Conservation (phyloP, 2,113 vertebrate species). For the Thalassoma bifasciatum region DNA sequence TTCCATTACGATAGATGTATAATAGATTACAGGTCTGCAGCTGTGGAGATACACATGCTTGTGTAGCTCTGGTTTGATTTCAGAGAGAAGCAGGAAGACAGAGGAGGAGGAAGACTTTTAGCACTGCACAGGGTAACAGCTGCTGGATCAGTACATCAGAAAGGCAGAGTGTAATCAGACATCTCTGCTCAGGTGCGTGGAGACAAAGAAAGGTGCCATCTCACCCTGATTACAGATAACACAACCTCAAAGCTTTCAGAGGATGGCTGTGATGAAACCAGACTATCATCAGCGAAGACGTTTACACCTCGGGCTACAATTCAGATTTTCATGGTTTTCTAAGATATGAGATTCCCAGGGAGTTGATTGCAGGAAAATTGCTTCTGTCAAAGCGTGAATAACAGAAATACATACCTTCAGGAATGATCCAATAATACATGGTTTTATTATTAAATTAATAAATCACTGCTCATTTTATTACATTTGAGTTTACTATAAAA, state of each 20-base stretch:
- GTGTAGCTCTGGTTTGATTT: conserved; percentile 31
- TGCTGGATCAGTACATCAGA: conserved; percentile 67
- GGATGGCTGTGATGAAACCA: conserved; percentile 48
- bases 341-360: not conserved
- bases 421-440: not conserved
- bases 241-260: conserved; percentile 65
- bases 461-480: not conserved
- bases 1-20: conserved; percentile 67
- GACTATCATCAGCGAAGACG: conserved; percentile 2
- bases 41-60: conserved; percentile 32
- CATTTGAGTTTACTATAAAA: no score
- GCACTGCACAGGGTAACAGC: conserved; percentile 58
- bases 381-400: not conserved
- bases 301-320: conserved; percentile 51
- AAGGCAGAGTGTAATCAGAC: conserved; percentile 67
- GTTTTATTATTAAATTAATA: not conserved
- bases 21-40: conserved; percentile 52
- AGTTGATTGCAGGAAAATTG: not conserved
- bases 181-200: conserved; percentile 68
- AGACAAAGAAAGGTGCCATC: conserved; percentile 48
- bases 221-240: conserved; percentile 64
- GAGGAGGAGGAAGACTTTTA: conserved; percentile 61
- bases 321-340: conserved; percentile 14
- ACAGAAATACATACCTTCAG: not conserved
- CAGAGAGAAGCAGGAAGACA: conserved; percentile 17